A percentile compares a stretch with the other conserved stretches of the same genome.
These are phyloP conservation scores for Eristalis pertinax DNA, from an alignment of 2,888 invertebrate species.

Conservation along the genomic window DNA sequence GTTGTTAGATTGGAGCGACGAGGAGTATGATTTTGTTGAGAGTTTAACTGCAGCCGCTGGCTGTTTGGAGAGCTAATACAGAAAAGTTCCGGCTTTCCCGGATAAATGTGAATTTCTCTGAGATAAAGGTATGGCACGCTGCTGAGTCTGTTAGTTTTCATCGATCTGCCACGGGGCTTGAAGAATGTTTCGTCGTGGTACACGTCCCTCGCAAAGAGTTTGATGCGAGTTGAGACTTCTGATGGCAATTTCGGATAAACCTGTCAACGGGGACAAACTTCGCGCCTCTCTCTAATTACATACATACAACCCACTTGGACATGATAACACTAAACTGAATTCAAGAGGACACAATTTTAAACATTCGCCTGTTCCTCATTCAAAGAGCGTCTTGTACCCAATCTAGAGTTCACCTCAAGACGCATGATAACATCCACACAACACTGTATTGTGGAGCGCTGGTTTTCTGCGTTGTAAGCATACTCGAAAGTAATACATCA, in stretches of 20 bases:
- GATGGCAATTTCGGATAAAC: not conserved
- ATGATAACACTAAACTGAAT: not conserved
- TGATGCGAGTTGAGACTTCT: not conserved
- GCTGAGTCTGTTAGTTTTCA: not conserved
- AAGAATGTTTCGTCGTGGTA: not conserved
- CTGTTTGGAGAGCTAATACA: not conserved
- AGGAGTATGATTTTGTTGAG: slow-evolving; percentile 12
- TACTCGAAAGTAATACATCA: slow-evolving; percentile 50
- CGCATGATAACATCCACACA: not conserved
- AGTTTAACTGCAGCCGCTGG: slow-evolving; percentile 5
- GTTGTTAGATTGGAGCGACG: not conserved
- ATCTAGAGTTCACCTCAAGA: not conserved
- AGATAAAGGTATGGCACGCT: not conserved
- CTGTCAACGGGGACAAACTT: not conserved
- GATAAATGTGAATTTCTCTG: not conserved
- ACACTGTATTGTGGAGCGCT: slow-evolving; percentile 14
- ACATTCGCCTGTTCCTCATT: not conserved
- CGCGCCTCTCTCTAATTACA: too few species aligned
- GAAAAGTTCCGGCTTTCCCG: not conserved
- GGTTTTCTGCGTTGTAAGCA: slow-evolving; percentile 18
- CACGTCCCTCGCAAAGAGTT: not conserved
- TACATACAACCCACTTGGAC: too few species aligned
- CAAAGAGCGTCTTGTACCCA: not conserved
- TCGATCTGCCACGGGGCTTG: not conserved
- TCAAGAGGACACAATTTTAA: not conserved